Percentiles rank a stretch among this genome's conserved stretches.
Evolutionary conservation across 2,797 vertebrate genomes (phyloP).

Genomic region (Etheostoma perlongum): DNA sequence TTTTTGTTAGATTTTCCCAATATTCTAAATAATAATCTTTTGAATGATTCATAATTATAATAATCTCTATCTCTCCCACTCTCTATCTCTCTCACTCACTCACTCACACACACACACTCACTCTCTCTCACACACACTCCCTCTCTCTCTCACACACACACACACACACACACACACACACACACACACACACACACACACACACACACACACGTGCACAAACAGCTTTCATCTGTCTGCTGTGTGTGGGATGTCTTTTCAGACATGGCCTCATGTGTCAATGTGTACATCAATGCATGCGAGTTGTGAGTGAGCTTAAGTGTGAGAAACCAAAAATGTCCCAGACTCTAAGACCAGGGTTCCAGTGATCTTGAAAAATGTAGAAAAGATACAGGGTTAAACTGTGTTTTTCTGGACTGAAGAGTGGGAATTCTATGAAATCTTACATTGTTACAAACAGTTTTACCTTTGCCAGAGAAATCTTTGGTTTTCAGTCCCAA

Average conservation of each 20-base stretch:
- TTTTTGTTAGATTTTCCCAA: no score
- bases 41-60: no score
- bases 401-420: no score
- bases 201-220: not conserved
- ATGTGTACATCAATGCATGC: constrained; percentile 25
- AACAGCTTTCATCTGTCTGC: constrained; percentile 40
- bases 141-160: not conserved
- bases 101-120: not conserved
- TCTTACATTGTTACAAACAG: no score
- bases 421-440: not conserved
- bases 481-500: not conserved
- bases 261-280: constrained; percentile 54
- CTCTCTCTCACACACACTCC: not conserved
- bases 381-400: not conserved
- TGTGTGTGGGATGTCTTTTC: constrained; percentile 62
- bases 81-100: no score
- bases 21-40: no score
- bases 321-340: constrained; percentile 1
- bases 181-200: constrained; percentile 1
- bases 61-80: no score
- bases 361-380: not conserved
- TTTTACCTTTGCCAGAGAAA: no score
- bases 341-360: not conserved
- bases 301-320: not conserved
- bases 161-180: not conserved